These are phyloP conservation scores for Paramormyrops hopkinsi DNA, from an alignment of 2,797 vertebrate genomes.

Conservation along the genomic window DNA sequence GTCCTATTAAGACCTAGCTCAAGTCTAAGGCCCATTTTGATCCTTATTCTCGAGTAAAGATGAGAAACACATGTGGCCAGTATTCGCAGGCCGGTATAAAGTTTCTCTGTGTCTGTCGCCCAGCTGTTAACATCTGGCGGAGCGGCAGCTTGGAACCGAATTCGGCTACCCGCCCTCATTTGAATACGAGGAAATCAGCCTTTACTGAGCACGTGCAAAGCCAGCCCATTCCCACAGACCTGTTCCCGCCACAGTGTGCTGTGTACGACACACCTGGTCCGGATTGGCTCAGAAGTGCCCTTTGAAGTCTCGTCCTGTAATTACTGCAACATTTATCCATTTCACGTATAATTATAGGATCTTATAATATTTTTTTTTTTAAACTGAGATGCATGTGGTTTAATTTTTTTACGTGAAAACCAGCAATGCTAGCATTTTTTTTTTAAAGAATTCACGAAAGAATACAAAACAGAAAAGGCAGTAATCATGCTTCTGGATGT, in stretches of 20 bases:
- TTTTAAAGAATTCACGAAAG: background rate
- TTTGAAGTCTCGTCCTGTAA: background rate
- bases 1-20: background rate
- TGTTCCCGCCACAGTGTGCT: background rate
- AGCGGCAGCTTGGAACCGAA: background rate
- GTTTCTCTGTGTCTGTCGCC: background rate
- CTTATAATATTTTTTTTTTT: background rate
- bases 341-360: background rate
- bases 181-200: background rate
- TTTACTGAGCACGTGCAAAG: background rate
- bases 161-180: background rate
- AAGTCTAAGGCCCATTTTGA: background rate
- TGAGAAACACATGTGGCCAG: background rate
- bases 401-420: background rate
- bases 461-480: background rate
- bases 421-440: background rate
- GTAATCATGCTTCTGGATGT: background rate
- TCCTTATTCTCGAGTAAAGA: background rate
- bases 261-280: background rate
- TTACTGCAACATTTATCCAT: background rate
- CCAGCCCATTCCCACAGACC: background rate
- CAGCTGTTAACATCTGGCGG: conserved; percentile 8
- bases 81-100: background rate
- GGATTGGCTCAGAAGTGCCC: background rate
- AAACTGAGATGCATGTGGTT: background rate